Percentiles rank a stretch among this genome's conserved stretches.
Conservation (phyloP, 2,113 vertebrate species). For the Heloderma charlesbogerti region DNA sequence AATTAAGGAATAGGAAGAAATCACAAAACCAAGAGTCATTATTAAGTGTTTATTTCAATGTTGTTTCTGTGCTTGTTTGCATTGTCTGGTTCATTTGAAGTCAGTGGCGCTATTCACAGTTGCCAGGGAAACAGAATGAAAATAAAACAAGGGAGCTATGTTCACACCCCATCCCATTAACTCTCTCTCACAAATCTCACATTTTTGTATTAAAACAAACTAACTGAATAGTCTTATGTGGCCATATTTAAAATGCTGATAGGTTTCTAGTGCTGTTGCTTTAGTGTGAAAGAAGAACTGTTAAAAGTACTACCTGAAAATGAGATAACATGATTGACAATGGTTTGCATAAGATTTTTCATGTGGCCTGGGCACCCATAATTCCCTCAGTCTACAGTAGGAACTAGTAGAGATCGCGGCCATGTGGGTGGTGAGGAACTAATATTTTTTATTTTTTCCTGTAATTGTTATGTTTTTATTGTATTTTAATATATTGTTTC, state of each 20-base stretch:
- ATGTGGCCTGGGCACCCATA: not conserved
- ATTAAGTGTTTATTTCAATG: not conserved
- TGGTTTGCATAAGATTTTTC: not conserved
- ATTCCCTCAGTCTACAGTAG: not conserved
- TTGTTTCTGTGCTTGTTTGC: constrained; percentile 48
- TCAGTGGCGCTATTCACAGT: constrained; percentile 48
- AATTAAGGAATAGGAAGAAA: constrained; percentile 25
- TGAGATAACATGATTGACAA: not conserved
- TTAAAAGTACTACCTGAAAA: not conserved
- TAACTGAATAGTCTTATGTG: not conserved
- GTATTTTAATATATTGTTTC: no score
- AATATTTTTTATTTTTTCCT: no score
- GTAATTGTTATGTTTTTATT: no score
- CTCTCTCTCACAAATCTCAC: not conserved
- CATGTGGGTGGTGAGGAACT: not conserved
- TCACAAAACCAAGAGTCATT: not conserved
- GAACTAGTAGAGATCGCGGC: not conserved
- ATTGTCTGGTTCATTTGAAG: constrained; percentile 47
- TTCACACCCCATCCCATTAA: not conserved
- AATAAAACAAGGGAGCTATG: not conserved
- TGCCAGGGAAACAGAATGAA: constrained; percentile 62
- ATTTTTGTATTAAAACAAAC: not conserved
- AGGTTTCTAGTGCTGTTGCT: no score
- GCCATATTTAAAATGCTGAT: not conserved
- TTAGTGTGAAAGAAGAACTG: not conserved